Evolutionary conservation across 2,888 invertebrate genomes (phyloP).

Genomic region (Patella depressa): DNA sequence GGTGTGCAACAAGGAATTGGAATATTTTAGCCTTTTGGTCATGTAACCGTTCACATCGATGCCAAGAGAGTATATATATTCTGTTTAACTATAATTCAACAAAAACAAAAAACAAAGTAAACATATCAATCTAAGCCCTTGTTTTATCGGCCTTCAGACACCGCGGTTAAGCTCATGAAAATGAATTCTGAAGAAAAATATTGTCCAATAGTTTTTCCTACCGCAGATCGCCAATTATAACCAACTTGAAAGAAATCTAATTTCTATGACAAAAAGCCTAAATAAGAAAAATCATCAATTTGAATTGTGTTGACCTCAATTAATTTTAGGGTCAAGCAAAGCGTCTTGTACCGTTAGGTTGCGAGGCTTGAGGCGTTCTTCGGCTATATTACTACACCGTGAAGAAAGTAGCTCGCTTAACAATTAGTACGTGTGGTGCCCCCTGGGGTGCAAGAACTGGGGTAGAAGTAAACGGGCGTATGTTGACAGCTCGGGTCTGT

Average conservation of each 20-base stretch:
- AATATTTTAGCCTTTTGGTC: too few species aligned
- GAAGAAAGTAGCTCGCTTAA: constrained; percentile 4
- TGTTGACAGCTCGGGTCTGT: constrained; percentile 11
- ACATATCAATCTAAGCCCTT: too few species aligned
- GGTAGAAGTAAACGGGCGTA: constrained; percentile 5
- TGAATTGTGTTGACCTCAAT: constrained; percentile 10
- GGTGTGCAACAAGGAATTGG: too few species aligned
- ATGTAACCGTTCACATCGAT: too few species aligned
- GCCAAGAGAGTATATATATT: too few species aligned
- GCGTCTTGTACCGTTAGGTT: constrained; percentile 8
- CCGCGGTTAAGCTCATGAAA: too few species aligned
- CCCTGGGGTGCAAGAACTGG: neutral
- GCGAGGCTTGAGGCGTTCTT: neutral
- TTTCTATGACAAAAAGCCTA: neutral
- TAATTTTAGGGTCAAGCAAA: neutral
- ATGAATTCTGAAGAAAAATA: neutral
- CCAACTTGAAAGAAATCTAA: too few species aligned
- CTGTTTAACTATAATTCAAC: too few species aligned
- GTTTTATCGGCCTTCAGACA: too few species aligned
- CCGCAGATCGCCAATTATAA: too few species aligned
- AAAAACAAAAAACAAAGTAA: too few species aligned
- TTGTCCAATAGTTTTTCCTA: neutral
- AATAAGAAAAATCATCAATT: constrained; percentile 9
- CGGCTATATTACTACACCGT: constrained; percentile 4
- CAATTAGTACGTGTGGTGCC: neutral